Evolutionary conservation across 2,888 invertebrate species (phyloP).

Genomic region (Limnephilus auricula): DNA sequence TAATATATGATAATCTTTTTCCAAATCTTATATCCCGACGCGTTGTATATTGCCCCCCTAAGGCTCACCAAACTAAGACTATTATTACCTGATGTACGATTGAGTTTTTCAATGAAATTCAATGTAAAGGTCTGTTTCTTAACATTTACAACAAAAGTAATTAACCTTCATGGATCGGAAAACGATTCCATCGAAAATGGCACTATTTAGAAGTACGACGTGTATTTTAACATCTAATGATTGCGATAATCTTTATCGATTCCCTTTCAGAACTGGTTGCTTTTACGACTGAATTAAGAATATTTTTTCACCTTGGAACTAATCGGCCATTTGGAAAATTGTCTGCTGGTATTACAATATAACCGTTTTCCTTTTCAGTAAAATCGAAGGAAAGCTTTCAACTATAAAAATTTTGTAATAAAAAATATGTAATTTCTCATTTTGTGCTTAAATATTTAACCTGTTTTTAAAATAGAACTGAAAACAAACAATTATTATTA

Average conservation of each 20-base stretch:
- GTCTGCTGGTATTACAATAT: background rate
- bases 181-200: background rate
- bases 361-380: background rate
- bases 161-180: background rate
- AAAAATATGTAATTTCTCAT: background rate
- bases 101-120: background rate
- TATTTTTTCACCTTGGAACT: background rate
- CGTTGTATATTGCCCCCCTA: too few species aligned
- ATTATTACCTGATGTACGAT: background rate
- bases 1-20: too few species aligned
- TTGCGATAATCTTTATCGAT: conserved; percentile 2
- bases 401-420: too few species aligned
- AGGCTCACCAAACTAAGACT: background rate
- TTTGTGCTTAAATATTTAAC: background rate
- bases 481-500: background rate
- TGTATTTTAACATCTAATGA: background rate
- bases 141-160: background rate
- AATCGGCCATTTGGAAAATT: background rate
- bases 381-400: background rate
- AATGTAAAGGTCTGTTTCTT: background rate
- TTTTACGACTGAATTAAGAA: conserved; percentile 2
- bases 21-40: too few species aligned
- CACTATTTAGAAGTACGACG: background rate
- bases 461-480: background rate
- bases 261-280: background rate